phyloP scores from a whole-genome alignment of 2,113 vertebrate genomes.

The Natator depressus region DNA sequence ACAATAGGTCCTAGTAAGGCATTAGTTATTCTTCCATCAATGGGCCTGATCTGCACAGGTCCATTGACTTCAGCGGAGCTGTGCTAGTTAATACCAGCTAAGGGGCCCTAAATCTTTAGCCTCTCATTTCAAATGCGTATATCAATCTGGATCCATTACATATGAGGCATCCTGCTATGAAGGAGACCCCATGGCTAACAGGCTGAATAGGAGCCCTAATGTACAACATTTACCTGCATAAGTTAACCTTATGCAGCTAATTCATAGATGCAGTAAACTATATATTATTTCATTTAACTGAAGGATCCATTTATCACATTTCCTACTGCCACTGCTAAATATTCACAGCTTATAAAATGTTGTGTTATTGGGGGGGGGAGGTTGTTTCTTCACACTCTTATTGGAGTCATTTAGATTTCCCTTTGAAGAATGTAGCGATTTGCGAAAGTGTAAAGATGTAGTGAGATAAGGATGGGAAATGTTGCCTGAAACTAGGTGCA shows the following conservation, averaged over 20 bases:
- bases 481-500: not conserved
- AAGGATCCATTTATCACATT: slow-evolving; percentile 14
- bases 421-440: not conserved
- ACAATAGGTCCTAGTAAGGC: not conserved
- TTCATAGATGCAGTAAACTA: slow-evolving; percentile 51
- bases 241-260: slow-evolving; percentile 56
- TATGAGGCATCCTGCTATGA: not conserved
- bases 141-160: not conserved
- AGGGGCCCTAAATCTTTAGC: not conserved
- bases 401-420: not conserved
- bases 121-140: not conserved
- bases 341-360: not conserved
- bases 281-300: slow-evolving; percentile 36
- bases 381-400: not conserved
- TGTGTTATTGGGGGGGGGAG: accelerated
- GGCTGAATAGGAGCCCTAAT: slow-evolving; percentile 1
- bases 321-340: not conserved
- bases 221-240: slow-evolving; percentile 58
- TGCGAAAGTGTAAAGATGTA: not conserved
- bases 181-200: not conserved
- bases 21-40: not conserved
- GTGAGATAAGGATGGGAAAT: accelerated
- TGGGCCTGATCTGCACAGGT: not conserved
- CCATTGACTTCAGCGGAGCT: not conserved
- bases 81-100: not conserved